phyloP scores from a whole-genome alignment of 2,797 vertebrate genomes.

The Chaunax sp. region DNA sequence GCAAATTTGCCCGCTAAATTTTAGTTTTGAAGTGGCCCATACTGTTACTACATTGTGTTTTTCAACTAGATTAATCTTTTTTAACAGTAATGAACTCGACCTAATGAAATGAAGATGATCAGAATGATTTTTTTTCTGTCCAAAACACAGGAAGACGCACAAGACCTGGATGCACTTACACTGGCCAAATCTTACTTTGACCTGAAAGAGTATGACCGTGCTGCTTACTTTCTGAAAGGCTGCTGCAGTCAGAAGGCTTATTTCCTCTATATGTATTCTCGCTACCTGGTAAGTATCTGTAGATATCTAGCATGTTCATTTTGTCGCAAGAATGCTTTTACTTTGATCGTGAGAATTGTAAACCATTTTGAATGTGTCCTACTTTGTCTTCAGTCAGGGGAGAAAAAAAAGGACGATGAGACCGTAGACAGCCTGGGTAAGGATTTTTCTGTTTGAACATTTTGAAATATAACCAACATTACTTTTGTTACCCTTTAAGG shows the following conservation, averaged over 20 bases:
- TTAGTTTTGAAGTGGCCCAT: neutral
- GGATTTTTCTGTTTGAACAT: constrained; percentile 38
- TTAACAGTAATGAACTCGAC: neutral
- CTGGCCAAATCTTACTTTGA: constrained; percentile 98
- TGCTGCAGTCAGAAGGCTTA: constrained; percentile 98
- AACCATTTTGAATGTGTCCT: constrained; percentile 3
- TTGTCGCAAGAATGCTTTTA: no score
- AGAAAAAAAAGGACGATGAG: constrained; percentile 99
- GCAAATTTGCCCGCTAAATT: neutral
- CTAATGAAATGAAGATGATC: neutral
- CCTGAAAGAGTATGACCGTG: constrained; percentile 97
- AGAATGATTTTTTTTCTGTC: neutral
- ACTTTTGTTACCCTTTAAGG: neutral
- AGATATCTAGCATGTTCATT: neutral
- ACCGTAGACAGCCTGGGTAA: constrained; percentile 98
- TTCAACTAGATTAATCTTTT: neutral
- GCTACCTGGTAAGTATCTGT: constrained; percentile 89
- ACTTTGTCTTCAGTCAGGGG: constrained; percentile 88
- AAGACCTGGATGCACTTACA: constrained; percentile 94
- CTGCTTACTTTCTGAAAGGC: constrained; percentile 94
- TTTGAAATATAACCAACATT: neutral
- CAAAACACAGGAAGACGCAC: constrained; percentile 90
- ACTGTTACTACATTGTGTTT: neutral
- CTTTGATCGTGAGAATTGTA: neutral
- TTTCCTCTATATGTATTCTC: constrained; percentile 98